phyloP scores from a whole-genome alignment of 2,113 vertebrate species.

The Callospermophilus lateralis region DNA sequence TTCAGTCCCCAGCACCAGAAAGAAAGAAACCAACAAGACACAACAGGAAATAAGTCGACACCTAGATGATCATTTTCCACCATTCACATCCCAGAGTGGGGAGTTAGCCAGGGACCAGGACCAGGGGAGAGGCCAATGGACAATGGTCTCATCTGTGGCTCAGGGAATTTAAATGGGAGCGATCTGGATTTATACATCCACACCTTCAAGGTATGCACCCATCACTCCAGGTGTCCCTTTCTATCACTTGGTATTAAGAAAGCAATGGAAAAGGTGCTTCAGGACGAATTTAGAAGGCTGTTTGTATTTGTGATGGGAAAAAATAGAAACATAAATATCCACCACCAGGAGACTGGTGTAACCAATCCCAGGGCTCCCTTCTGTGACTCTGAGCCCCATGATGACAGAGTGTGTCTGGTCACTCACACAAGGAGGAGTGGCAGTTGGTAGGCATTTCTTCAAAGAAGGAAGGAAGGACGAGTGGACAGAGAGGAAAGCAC shows the following conservation, averaged over 20 bases:
- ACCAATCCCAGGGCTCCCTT: not conserved
- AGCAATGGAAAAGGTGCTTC: not conserved
- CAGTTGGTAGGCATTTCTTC: not conserved
- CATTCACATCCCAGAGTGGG: too few relatives aligned
- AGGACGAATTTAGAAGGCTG: not conserved
- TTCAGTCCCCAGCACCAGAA: not conserved
- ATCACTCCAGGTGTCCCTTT: not conserved
- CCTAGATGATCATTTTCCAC: too few relatives aligned
- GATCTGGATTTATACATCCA: not conserved
- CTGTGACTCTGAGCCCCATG: not conserved
- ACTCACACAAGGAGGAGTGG: fast-evolving
- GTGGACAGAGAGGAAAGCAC: not conserved
- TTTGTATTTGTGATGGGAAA: not conserved
- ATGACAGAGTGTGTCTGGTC: fast-evolving
- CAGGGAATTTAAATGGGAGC: too few relatives aligned
- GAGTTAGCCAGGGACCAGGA: too few relatives aligned
- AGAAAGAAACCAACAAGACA: not conserved
- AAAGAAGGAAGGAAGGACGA: not conserved
- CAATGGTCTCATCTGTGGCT: too few relatives aligned
- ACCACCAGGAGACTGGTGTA: not conserved
- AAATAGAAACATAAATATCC: not conserved
- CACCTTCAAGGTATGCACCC: not conserved
- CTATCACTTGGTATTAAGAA: not conserved
- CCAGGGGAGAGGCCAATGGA: too few relatives aligned
- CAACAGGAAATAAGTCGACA: too few relatives aligned